Conservation (phyloP, 2,888 invertebrate species). For the Vanessa cardui region DNA sequence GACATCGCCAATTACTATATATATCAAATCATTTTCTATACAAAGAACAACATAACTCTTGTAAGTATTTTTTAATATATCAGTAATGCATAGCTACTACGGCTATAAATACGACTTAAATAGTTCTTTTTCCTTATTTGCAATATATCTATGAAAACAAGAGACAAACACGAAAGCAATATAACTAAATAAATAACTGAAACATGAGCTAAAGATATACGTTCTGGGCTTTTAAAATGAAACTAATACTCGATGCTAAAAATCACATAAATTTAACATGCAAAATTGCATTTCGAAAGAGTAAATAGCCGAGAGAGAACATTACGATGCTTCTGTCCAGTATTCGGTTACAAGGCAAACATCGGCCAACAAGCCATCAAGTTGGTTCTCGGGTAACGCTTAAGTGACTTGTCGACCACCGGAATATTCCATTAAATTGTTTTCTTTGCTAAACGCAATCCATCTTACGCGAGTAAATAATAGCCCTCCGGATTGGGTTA, state of each 20-base stretch:
- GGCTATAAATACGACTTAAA: not conserved
- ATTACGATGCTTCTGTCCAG: slow-evolving; percentile 67
- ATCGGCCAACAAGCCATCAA: slow-evolving; percentile 65
- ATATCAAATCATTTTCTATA: too few relatives aligned
- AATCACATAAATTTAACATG: slow-evolving; percentile 14
- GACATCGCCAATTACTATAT: too few relatives aligned
- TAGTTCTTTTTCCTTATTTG: not conserved
- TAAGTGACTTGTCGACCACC: slow-evolving; percentile 79
- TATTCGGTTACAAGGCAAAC: slow-evolving; percentile 73
- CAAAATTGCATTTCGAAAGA: slow-evolving; percentile 50
- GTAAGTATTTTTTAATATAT: too few relatives aligned
- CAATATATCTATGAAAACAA: not conserved
- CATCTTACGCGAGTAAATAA: slow-evolving; percentile 58
- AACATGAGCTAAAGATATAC: slow-evolving; percentile 8
- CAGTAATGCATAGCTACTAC: too few relatives aligned
- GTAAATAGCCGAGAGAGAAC: slow-evolving; percentile 67
- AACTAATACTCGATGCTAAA: slow-evolving; percentile 9
- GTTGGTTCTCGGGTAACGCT: slow-evolving; percentile 69
- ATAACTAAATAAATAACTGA: not conserved
- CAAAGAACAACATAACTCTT: too few relatives aligned
- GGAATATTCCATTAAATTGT: slow-evolving; percentile 76
- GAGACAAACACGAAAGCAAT: not conserved
- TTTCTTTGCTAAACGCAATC: slow-evolving; percentile 71
- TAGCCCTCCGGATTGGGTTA: slow-evolving; percentile 47
- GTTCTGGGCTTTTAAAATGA: slow-evolving; percentile 9